These are phyloP conservation scores for Proterorhinus semilunaris DNA, from an alignment of 2,113 vertebrate species.

Conservation along the genomic window DNA sequence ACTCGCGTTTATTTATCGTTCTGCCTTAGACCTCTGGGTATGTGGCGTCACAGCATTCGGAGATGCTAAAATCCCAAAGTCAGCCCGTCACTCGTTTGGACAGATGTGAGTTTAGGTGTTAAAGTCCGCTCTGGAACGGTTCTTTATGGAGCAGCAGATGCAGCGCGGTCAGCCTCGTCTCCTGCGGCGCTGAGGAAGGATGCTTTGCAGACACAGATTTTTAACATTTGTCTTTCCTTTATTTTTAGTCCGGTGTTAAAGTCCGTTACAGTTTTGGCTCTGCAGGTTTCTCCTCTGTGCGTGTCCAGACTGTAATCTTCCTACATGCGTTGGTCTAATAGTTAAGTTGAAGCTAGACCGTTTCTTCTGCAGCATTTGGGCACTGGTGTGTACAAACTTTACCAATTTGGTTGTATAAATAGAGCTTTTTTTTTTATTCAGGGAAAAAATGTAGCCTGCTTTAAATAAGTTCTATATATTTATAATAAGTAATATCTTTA, in stretches of 20 bases:
- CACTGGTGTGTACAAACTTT: no score
- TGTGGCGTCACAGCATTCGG: not conserved
- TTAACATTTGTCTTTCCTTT: not conserved
- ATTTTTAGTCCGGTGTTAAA: not conserved
- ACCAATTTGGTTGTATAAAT: no score
- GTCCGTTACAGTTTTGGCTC: not conserved
- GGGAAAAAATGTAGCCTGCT: no score
- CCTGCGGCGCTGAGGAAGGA: not conserved
- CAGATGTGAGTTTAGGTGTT: not conserved
- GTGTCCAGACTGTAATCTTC: constrained; percentile 4
- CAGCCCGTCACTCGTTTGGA: not conserved
- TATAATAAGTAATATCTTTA: no score
- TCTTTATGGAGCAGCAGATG: not conserved
- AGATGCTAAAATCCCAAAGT: not conserved
- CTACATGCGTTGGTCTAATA: not conserved
- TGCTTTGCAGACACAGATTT: not conserved
- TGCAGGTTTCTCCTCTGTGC: not conserved
- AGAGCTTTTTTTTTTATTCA: no score
- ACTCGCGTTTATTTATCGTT: not conserved
- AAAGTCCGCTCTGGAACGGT: not conserved
- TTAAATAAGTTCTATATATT: no score
- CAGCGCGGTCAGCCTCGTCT: not conserved
- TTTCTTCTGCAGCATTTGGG: no score
- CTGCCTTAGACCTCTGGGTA: not conserved
- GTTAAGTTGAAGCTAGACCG: not conserved